Evolutionary conservation across 1,140 invertebrate genomes (phyloP).

Genomic region (Cylas formicarius): DNA sequence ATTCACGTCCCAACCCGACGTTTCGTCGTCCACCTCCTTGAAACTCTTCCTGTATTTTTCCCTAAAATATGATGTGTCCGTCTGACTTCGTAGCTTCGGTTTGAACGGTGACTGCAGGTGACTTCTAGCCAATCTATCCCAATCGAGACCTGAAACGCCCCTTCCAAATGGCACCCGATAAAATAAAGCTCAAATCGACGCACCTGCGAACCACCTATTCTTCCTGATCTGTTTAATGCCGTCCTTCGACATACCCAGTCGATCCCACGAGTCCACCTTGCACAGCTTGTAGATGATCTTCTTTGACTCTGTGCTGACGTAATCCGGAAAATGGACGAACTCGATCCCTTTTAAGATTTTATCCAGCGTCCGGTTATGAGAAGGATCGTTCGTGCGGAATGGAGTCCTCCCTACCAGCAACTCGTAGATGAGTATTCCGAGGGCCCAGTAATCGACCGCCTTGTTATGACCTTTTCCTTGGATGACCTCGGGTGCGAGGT

Average conservation of each 20-base stretch:
- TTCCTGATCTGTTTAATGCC: conserved; percentile 88
- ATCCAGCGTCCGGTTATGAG: conserved; percentile 96
- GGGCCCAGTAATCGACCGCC: conserved; percentile 90
- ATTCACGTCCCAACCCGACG: conserved; percentile 14
- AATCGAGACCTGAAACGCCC: conserved; percentile 31
- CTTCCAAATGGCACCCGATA: neutral
- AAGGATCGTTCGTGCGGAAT: conserved; percentile 72
- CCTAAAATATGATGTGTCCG: conserved; percentile 27
- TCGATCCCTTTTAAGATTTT: conserved; percentile 89
- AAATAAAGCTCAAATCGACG: neutral
- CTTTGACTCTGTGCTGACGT: conserved; percentile 69
- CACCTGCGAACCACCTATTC: conserved; percentile 62
- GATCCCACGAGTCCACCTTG: conserved; percentile 78
- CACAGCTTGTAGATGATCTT: conserved; percentile 83
- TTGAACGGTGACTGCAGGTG: conserved; percentile 22
- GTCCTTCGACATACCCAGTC: conserved; percentile 84
- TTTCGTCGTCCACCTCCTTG: conserved; percentile 7
- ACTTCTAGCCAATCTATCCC: conserved; percentile 22
- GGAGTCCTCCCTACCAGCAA: conserved; percentile 89
- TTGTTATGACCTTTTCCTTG: conserved; percentile 85
- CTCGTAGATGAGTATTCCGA: conserved; percentile 89
- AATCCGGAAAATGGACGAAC: conserved; percentile 72
- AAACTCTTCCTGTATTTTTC: conserved; percentile 21
- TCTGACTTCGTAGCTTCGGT: conserved; percentile 22
- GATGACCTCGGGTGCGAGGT: conserved; percentile 90